phyloP scores from a whole-genome alignment of 2,888 invertebrate species.

The Lepidonotus clava region DNA sequence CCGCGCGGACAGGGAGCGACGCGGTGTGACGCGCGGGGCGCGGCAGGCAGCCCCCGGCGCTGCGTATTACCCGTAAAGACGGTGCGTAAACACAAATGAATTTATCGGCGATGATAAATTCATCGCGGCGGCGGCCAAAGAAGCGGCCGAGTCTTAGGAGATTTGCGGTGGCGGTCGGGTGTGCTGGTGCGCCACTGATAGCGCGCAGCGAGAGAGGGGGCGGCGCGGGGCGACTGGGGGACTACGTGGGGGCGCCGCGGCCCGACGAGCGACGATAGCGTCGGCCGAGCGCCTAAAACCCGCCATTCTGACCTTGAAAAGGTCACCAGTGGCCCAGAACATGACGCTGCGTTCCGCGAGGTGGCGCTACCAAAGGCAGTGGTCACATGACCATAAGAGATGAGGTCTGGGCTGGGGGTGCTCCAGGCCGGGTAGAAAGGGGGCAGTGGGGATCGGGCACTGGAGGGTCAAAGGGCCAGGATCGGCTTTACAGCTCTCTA shows the following conservation, averaged over 20 bases:
- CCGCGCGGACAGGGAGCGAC: neutral
- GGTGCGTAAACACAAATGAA: constrained; percentile 50
- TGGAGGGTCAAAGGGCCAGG: too few relatives aligned
- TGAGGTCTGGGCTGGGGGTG: too few relatives aligned
- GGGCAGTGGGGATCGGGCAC: too few relatives aligned
- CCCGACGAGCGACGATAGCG: constrained; percentile 5
- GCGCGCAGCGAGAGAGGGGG: neutral
- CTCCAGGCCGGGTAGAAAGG: too few relatives aligned
- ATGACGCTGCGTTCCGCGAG: constrained; percentile 22
- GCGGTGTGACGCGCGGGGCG: neutral
- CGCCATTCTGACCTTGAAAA: constrained; percentile 8
- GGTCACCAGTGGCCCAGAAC: constrained; percentile 19
- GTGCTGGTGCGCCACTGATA: neutral
- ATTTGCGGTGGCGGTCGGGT: constrained; percentile 20
- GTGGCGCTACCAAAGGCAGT: neutral
- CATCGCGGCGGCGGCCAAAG: neutral
- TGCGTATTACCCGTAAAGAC: constrained; percentile 8
- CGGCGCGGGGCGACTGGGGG: neutral
- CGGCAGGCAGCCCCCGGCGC: neutral
- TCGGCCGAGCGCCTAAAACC: neutral
- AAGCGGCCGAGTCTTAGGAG: constrained; percentile 27
- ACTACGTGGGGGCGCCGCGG: too few relatives aligned
- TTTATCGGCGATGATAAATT: constrained; percentile 54
- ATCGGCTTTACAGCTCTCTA: neutral
- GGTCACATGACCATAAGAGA: constrained; percentile 50